Conservation (phyloP, 2,113 vertebrate species). For the Bos javanicus region DNA sequence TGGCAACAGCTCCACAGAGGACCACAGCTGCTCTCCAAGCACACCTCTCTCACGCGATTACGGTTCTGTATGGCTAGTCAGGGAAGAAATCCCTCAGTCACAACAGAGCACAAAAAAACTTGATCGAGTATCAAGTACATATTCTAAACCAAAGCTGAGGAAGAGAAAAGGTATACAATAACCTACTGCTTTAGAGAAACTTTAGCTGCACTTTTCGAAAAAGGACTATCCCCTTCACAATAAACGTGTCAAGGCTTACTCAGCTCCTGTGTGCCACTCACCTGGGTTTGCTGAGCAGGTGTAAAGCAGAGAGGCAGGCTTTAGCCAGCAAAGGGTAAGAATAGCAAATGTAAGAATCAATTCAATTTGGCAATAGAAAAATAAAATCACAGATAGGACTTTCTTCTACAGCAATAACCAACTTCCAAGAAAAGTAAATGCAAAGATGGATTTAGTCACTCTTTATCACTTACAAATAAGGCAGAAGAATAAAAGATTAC, state of each 20-base stretch:
- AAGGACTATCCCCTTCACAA: conserved; percentile 52
- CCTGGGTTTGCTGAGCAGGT: conserved; percentile 83
- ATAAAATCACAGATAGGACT: conserved; percentile 74
- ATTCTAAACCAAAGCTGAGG: conserved; percentile 61
- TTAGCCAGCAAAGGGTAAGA: conserved; percentile 87
- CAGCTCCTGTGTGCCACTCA: conserved; percentile 81
- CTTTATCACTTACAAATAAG: conserved; percentile 57
- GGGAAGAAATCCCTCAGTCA: conserved; percentile 81
- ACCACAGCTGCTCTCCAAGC: conserved; percentile 80
- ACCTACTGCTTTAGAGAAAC: conserved; percentile 47
- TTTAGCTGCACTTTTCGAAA: conserved; percentile 58
- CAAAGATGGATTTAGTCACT: conserved; percentile 49
- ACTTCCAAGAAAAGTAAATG: conserved; percentile 63
- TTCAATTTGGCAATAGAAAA: conserved; percentile 72
- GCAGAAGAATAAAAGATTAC: conserved; percentile 47
- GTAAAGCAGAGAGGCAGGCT: conserved; percentile 83
- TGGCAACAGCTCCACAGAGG: conserved; percentile 88
- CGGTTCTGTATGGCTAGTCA: conserved; percentile 91
- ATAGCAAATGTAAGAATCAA: conserved; percentile 82
- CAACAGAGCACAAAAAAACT: conserved; percentile 78
- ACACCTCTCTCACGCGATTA: conserved; percentile 84
- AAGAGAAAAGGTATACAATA: conserved; percentile 33
- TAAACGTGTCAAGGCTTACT: conserved; percentile 58
- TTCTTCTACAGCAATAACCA: conserved; percentile 64
- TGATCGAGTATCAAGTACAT: conserved; percentile 78